phyloP scores from a whole-genome alignment of 2,113 vertebrate species.

The Prietella phreatophila region DNA sequence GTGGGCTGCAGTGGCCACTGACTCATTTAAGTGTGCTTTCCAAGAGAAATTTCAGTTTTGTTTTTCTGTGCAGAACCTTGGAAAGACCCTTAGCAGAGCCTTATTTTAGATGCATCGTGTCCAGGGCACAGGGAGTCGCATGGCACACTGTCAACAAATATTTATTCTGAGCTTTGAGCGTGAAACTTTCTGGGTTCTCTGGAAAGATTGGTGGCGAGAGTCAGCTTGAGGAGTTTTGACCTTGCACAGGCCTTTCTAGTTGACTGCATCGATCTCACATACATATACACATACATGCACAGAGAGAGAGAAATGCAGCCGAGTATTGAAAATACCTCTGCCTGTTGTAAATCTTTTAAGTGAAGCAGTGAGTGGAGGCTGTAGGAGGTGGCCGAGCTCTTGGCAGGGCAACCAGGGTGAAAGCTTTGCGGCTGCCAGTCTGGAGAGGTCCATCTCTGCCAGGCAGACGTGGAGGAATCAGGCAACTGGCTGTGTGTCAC shows the following conservation, averaged over 20 bases:
- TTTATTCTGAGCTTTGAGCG: conserved; percentile 42
- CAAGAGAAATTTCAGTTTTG: conserved; percentile 39
- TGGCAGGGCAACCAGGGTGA: conserved; percentile 47
- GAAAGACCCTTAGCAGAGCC: conserved; percentile 22
- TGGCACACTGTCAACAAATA: conserved; percentile 47
- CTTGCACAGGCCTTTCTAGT: conserved; percentile 27
- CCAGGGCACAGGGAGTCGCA: conserved; percentile 21
- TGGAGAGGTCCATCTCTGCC: conserved; percentile 48
- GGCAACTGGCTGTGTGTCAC: conserved; percentile 51
- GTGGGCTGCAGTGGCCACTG: conserved; percentile 55
- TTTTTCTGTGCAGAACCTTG: conserved; percentile 35
- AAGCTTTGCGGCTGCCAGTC: conserved; percentile 44
- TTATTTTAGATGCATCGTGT: conserved; percentile 41
- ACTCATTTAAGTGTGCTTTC: conserved; percentile 55
- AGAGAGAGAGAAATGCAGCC: conserved; percentile 23
- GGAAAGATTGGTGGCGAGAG: conserved; percentile 19
- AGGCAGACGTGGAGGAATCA: conserved; percentile 51
- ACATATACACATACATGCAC: conserved; percentile 1
- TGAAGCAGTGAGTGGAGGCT: conserved; percentile 36
- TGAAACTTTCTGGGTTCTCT: conserved; percentile 39
- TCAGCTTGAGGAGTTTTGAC: conserved; percentile 34
- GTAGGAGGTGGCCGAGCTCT: conserved; percentile 24
- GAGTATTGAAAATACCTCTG: conserved; percentile 27
- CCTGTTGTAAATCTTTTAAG: conserved; percentile 49
- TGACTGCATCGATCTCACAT: conserved; percentile 22